Conservation (phyloP, 2,888 invertebrate genomes). For the Molanna angustata region DNA sequence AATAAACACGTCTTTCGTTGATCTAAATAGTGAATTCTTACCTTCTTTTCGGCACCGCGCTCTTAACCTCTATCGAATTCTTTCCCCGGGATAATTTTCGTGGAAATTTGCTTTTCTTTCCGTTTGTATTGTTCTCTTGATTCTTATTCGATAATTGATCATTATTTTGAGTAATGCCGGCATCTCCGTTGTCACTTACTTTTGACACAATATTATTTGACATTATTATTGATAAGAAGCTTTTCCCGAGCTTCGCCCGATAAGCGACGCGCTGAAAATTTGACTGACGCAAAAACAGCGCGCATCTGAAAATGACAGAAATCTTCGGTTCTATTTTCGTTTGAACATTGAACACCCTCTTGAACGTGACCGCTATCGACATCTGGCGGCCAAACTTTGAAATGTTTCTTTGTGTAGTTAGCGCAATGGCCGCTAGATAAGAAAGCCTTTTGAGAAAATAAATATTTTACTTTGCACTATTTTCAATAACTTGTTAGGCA, state of each 20-base stretch:
- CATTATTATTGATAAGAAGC: conserved; percentile 14
- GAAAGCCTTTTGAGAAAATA: no score
- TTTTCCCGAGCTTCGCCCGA: conserved; percentile 19
- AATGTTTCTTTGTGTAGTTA: no score
- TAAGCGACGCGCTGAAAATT: conserved; percentile 6
- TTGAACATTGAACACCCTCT: no score
- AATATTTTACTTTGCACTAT: no score
- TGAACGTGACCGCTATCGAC: no score
- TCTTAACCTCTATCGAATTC: not conserved
- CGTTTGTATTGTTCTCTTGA: not conserved
- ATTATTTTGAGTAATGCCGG: not conserved
- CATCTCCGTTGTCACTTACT: conserved; percentile 11
- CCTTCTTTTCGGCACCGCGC: conserved; percentile 9
- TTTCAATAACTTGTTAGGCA: no score
- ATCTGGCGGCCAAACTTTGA: no score
- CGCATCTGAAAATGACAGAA: conserved; percentile 11
- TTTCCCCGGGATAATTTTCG: conserved; percentile 7
- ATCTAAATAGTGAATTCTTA: not conserved
- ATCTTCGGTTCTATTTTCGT: not conserved
- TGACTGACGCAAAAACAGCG: conserved; percentile 23
- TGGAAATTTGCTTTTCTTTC: conserved; percentile 1
- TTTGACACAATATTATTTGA: conserved; percentile 15
- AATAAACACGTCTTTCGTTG: not conserved
- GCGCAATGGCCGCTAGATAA: no score
- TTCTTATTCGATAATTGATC: not conserved